A percentile compares a stretch with the other conserved stretches of the same genome.
These are phyloP conservation scores for Melanotus villosus DNA, from an alignment of 2,888 invertebrate species.

Conservation along the genomic window DNA sequence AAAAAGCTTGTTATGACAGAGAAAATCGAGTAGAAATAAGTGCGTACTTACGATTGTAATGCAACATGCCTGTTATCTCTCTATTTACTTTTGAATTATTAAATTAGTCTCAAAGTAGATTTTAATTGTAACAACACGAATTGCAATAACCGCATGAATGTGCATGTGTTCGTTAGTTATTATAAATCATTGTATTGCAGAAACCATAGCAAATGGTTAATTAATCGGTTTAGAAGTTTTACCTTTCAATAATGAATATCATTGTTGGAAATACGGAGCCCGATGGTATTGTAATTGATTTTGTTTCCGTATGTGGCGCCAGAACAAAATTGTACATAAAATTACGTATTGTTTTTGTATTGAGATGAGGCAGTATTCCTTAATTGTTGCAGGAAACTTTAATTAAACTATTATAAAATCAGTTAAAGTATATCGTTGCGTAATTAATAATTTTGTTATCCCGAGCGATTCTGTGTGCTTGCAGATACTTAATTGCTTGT, in stretches of 20 bases:
- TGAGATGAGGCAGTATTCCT: constrained; percentile 7
- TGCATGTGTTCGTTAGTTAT: constrained; percentile 18
- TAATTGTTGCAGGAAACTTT: constrained; percentile 16
- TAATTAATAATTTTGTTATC: constrained; percentile 11
- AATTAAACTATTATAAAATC: background rate
- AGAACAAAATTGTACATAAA: constrained; percentile 25
- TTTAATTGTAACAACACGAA: constrained; percentile 24
- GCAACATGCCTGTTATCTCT: constrained; percentile 18
- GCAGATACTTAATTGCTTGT: background rate
- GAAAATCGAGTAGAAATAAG: background rate
- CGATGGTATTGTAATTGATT: constrained; percentile 35
- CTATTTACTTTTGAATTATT: constrained; percentile 33
- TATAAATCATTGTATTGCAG: constrained; percentile 34
- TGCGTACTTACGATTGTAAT: background rate
- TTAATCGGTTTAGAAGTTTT: constrained; percentile 25
- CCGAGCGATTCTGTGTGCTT: background rate
- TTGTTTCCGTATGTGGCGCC: constrained; percentile 38
- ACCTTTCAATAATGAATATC: constrained; percentile 28
- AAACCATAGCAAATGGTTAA: constrained; percentile 31
- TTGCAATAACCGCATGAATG: constrained; percentile 20
- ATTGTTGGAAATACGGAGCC: constrained; percentile 23
- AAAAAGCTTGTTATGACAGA: background rate
- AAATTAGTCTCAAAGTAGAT: constrained; percentile 33
- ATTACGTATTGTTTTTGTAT: constrained; percentile 32
- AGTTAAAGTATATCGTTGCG: background rate